Evolutionary conservation across 2,797 vertebrate species (phyloP).

Genomic region (Astyanax mexicanus): DNA sequence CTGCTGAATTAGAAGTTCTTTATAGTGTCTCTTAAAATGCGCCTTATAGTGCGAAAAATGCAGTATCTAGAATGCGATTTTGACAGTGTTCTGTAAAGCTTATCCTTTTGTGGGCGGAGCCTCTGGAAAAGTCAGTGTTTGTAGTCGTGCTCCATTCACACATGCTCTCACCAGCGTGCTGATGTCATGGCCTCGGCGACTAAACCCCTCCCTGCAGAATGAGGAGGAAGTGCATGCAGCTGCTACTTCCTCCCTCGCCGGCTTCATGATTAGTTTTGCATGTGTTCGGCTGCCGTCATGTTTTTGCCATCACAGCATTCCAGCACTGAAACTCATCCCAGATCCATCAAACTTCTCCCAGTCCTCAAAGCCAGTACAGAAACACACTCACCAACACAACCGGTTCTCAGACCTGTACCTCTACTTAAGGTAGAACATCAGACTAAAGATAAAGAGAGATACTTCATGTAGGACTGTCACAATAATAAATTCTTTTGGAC

Average conservation of each 20-base stretch:
- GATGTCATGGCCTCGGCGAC: background rate
- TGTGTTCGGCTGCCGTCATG: constrained; percentile 52
- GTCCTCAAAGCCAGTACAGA: constrained; percentile 43
- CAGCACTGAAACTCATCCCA: constrained; percentile 36
- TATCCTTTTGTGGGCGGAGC: background rate
- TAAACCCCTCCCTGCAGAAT: background rate
- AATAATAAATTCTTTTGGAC: no score
- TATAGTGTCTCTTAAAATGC: no score
- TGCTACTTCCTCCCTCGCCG: constrained; percentile 21
- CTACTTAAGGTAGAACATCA: background rate
- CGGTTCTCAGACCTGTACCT: background rate
- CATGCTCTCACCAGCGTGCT: background rate
- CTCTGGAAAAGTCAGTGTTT: background rate
- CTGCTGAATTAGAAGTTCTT: no score
- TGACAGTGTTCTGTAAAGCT: background rate
- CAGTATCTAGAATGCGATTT: no score
- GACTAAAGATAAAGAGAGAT: no score
- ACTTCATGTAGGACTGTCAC: no score
- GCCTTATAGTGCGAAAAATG: no score
- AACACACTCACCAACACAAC: background rate
- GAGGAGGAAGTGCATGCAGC: constrained; percentile 60
- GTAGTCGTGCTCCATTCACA: background rate
- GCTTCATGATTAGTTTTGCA: constrained; percentile 63
- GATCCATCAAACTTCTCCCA: constrained; percentile 59
- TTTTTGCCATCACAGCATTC: constrained; percentile 37